Evolutionary conservation across 1,140 invertebrate species (phyloP).

Genomic region (Calephelis nemesis): DNA sequence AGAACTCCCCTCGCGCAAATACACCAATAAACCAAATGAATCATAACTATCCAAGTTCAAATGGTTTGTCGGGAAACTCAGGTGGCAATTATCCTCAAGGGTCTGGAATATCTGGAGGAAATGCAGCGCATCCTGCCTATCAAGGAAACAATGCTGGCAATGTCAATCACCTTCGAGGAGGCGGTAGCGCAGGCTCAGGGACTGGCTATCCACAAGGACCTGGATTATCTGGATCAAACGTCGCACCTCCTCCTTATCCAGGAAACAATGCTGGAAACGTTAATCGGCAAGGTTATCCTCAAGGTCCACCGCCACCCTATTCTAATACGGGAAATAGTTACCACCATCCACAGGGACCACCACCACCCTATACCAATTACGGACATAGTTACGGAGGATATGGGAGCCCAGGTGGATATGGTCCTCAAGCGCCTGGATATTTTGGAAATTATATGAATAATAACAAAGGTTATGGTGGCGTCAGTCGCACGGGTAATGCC

Average conservation of each 20-base stretch:
- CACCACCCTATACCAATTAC: constrained; percentile 51
- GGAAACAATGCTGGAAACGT: constrained; percentile 33
- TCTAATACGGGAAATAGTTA: constrained; percentile 48
- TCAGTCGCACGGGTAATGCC: constrained; percentile 53
- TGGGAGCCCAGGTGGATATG: constrained; percentile 39
- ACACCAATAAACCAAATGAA: constrained; percentile 39
- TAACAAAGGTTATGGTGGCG: constrained; percentile 56
- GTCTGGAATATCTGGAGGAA: constrained; percentile 40
- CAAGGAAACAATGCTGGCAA: constrained; percentile 35
- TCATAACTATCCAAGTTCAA: constrained; percentile 27
- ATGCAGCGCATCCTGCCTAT: constrained; percentile 41
- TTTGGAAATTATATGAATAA: constrained; percentile 54
- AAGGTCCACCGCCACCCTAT: constrained; percentile 50
- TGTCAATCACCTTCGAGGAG: constrained; percentile 20
- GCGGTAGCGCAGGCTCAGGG: background rate
- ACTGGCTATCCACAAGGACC: constrained; percentile 41
- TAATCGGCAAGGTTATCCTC: constrained; percentile 21
- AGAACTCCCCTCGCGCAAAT: constrained; percentile 32
- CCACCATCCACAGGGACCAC: constrained; percentile 55
- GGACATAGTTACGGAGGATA: constrained; percentile 49
- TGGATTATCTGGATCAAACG: constrained; percentile 41
- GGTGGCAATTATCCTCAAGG: constrained; percentile 40
- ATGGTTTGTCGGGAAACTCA: constrained; percentile 35
- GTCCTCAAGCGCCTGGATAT: constrained; percentile 60
- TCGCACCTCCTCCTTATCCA: constrained; percentile 40